A percentile compares a stretch with the other conserved stretches of the same genome.
These are phyloP conservation scores for Mobula hypostoma DNA, from an alignment of 2,113 vertebrate species.

Conservation along the genomic window DNA sequence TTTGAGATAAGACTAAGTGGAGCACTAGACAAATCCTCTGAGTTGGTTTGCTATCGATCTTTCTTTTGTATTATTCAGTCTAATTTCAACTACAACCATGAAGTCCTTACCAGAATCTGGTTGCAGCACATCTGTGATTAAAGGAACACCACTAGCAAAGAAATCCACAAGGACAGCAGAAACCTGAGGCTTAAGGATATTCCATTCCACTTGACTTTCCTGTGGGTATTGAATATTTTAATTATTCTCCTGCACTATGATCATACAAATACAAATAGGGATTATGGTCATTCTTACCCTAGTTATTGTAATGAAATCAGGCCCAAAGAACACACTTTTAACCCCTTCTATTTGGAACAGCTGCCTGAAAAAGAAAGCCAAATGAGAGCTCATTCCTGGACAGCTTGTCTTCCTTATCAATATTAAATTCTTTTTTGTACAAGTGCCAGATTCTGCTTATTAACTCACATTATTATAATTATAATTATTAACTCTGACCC, in stretches of 20 bases:
- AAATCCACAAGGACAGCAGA: constrained; percentile 55
- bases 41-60: background rate
- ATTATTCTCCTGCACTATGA: background rate
- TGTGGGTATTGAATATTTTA: constrained; percentile 41
- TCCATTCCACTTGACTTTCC: constrained; percentile 64
- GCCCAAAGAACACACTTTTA: constrained; percentile 69
- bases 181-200: constrained; percentile 55
- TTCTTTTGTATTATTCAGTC: background rate
- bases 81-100: too few relatives aligned
- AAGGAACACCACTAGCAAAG: constrained; percentile 59
- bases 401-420: background rate
- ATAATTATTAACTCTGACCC: background rate
- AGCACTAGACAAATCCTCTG: background rate
- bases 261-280: background rate
- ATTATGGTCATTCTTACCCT: constrained; percentile 53
- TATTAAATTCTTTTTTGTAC: background rate
- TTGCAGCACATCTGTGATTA: constrained; percentile 54
- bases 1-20: background rate
- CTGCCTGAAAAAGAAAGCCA: constrained; percentile 49
- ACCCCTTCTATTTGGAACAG: constrained; percentile 70
- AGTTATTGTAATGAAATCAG: constrained; percentile 69
- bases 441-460: background rate
- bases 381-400: background rate
- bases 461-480: background rate
- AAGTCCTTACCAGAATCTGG: constrained; percentile 59